A percentile compares a stretch with the other conserved stretches of the same genome.
Evolutionary conservation across 2,888 invertebrate genomes (phyloP).

Genomic region (Pheosia gnoma): DNA sequence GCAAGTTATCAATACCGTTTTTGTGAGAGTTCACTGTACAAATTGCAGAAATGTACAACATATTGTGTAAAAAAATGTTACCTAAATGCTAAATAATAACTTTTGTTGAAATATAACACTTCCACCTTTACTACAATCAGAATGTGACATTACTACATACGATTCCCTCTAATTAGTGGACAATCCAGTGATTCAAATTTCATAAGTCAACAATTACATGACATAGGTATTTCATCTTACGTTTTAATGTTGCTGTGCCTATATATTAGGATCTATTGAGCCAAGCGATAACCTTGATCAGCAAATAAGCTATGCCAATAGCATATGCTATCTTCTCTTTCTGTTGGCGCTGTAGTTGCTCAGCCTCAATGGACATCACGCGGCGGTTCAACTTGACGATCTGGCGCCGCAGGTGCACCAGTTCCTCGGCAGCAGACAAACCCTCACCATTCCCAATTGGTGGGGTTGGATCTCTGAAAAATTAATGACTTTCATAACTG

Average conservation of each 20-base stretch:
- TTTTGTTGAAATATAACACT: slow-evolving; percentile 57
- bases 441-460: slow-evolving; percentile 86
- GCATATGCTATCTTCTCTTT: slow-evolving; percentile 94
- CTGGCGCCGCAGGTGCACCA: slow-evolving; percentile 92
- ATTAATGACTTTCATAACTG: background rate
- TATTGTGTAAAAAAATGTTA: slow-evolving; percentile 67
- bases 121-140: slow-evolving; percentile 53
- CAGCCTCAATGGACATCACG: slow-evolving; percentile 93
- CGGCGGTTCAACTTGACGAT: slow-evolving; percentile 94
- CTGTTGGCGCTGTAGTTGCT: slow-evolving; percentile 92
- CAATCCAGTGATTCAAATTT: slow-evolving; percentile 51
- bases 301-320: slow-evolving; percentile 92
- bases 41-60: slow-evolving; percentile 59
- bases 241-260: slow-evolving; percentile 55
- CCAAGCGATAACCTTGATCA: slow-evolving; percentile 94
- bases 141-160: slow-evolving; percentile 52
- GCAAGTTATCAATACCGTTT: slow-evolving; percentile 50
- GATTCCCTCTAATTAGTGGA: slow-evolving; percentile 47
- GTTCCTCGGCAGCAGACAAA: slow-evolving; percentile 89
- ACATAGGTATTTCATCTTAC: slow-evolving; percentile 67
- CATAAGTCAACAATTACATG: slow-evolving; percentile 67
- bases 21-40: slow-evolving; percentile 64
- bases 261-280: slow-evolving; percentile 80
- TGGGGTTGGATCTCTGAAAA: slow-evolving; percentile 87
- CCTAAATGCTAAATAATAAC: slow-evolving; percentile 69